Evolutionary conservation across 2,113 vertebrate species (phyloP), one percentile per base, ranked within the genome.

Genomic region (Vicugna pacos): DNA sequence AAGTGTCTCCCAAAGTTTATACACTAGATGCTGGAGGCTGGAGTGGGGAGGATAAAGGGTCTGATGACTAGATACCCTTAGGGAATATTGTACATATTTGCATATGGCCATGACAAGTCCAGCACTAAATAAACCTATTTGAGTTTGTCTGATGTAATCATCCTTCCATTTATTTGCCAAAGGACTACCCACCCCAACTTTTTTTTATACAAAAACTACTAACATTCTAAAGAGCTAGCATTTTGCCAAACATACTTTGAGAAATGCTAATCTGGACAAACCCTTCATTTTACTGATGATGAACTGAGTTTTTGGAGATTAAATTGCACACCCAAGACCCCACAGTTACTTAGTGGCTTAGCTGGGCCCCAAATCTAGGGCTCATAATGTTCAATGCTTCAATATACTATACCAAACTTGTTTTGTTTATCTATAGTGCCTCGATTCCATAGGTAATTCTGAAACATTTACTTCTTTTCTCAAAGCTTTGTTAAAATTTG

Each of bases 181-280:
- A 38, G 65, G 24, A 91, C 10, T 7, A 30, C 54, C 1, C 30
- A 4, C 14, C 22, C 50, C 6, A 13, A 8, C 0, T 17, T 28
- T 72, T 54, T 77, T 48, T 9, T 60, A n/a, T 14, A 35, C 54
- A 50, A 93, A 95, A 97, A 54, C n/a, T 93, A 77, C 14, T 89
- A 82, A 46, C 8, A 50, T 80, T 77, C 54, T 85, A 42, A 65
- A 88, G 38, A 79, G 87, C 15, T 56, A 77, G 22, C 2, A 56
- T 82, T 89, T 81, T 64, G n/a, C 22, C 30, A 75, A 69, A 87
- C 7, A 20, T 14, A 69, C 52, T 69, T 89, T 88, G 60, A 65
- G 54, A 81, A 93, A 75, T 86, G 46, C 35, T 89, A 92, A 89
- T 65, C 50, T 80, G 65, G 30, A 85, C 14, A 75, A 83, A 52